These are phyloP conservation scores for Hirtodrosophila confusa DNA, from an alignment of 2,888 invertebrate species.

Conservation along the genomic window DNA sequence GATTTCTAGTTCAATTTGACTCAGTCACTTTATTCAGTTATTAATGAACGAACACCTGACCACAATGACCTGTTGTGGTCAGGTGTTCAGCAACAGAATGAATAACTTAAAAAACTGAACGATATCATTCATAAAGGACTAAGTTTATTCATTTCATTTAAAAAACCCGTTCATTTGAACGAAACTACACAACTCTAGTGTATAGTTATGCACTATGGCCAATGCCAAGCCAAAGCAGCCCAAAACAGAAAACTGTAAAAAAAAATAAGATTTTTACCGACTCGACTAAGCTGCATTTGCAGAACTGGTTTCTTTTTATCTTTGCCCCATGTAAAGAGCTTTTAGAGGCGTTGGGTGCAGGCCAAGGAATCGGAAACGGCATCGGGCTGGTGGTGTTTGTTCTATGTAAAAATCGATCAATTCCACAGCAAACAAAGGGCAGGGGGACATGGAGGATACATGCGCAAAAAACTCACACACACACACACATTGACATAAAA, in stretches of 20 bases:
- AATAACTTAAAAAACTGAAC: too few relatives aligned
- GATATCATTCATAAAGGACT: too few relatives aligned
- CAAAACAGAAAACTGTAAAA: constrained; percentile 72
- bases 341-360: constrained; percentile 34
- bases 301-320: constrained; percentile 71
- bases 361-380: constrained; percentile 52
- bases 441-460: constrained; percentile 59
- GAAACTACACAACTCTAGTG: too few relatives aligned
- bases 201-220: constrained; percentile 38
- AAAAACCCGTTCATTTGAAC: too few relatives aligned
- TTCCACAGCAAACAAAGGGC: constrained; percentile 20
- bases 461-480: constrained; percentile 64
- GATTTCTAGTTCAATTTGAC: too few relatives aligned
- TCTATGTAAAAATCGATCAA: constrained; percentile 73
- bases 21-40: too few relatives aligned
- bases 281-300: constrained; percentile 56
- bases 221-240: constrained; percentile 51
- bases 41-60: too few relatives aligned
- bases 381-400: constrained; percentile 35
- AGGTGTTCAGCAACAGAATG: too few relatives aligned
- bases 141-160: too few relatives aligned
- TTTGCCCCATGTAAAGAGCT: constrained; percentile 44
- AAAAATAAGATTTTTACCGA: constrained; percentile 62
- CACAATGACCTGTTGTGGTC: too few relatives aligned
- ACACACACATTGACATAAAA: constrained; percentile 31